phyloP scores from a whole-genome alignment of 1,140 invertebrate genomes.

The Metopolophium dirhodum region DNA sequence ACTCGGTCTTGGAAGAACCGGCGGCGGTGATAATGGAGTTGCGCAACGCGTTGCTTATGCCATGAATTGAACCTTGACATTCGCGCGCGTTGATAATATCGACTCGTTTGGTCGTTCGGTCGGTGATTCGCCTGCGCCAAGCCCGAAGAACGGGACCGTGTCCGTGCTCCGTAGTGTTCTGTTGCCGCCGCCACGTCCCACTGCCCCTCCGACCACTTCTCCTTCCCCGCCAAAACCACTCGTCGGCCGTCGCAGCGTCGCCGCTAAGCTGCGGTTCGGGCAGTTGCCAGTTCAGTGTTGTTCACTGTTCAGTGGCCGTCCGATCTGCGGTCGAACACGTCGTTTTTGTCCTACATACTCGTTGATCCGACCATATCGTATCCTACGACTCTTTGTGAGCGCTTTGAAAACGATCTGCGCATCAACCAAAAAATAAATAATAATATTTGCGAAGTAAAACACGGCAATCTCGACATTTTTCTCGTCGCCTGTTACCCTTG shows the following conservation, averaged over 20 bases:
- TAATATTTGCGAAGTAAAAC: neutral
- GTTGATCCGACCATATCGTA: neutral
- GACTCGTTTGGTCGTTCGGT: neutral
- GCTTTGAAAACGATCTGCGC: neutral
- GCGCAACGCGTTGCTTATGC: neutral
- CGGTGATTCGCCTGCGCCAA: neutral
- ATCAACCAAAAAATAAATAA: neutral
- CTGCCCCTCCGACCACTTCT: neutral
- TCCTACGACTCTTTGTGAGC: neutral
- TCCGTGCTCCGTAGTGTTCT: neutral
- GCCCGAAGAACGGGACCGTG: neutral
- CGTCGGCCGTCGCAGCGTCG: neutral
- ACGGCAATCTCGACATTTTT: neutral
- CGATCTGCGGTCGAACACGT: neutral
- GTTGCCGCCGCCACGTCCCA: neutral
- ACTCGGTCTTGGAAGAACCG: neutral
- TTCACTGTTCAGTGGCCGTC: neutral
- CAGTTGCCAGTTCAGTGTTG: neutral
- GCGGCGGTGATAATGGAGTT: neutral
- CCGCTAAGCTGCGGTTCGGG: neutral
- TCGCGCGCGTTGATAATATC: constrained; percentile 27
- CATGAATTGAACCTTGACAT: constrained; percentile 46
- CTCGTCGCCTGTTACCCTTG: neutral
- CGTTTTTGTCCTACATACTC: too few species aligned
- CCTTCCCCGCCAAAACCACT: neutral